Evolutionary conservation across 1,140 invertebrate genomes (phyloP).

Genomic region (Plutomurus gul): DNA sequence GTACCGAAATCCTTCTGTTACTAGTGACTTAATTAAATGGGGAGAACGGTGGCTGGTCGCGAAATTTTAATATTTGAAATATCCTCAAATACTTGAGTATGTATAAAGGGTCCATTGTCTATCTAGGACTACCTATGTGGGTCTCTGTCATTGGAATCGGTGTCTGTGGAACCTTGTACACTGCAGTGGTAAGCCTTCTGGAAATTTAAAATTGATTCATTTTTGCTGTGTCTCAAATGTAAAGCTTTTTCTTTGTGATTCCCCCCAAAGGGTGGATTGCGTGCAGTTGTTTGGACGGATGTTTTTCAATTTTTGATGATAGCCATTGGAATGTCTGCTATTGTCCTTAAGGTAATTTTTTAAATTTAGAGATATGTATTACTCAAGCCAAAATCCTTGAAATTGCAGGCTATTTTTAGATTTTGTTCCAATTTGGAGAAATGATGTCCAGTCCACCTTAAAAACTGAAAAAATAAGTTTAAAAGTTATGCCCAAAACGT

Average conservation of each 20-base stretch:
- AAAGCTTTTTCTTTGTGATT: background rate
- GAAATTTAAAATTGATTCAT: background rate
- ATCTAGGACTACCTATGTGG: constrained; percentile 46
- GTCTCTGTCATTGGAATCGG: constrained; percentile 47
- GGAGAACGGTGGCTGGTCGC: no score
- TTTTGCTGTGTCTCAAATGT: background rate
- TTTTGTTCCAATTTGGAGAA: no score
- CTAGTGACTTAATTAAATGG: no score
- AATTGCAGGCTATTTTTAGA: no score
- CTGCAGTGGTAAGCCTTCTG: constrained; percentile 11
- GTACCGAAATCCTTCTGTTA: no score
- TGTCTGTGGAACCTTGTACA: constrained; percentile 45
- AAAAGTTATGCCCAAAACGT: no score
- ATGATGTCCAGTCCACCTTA: no score
- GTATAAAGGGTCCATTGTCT: no score
- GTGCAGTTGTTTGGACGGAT: constrained; percentile 57
- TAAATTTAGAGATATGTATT: constrained; percentile 28
- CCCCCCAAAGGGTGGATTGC: constrained; percentile 60
- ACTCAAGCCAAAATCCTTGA: constrained; percentile 10
- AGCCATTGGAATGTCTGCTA: constrained; percentile 45
- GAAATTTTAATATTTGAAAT: no score
- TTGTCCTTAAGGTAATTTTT: constrained; percentile 44
- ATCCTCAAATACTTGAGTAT: background rate
- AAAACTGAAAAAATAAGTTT: no score
- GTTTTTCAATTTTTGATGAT: constrained; percentile 50